Conservation (phyloP, 2,113 vertebrate genomes). For the Cyphomyrus discorhynchus region DNA sequence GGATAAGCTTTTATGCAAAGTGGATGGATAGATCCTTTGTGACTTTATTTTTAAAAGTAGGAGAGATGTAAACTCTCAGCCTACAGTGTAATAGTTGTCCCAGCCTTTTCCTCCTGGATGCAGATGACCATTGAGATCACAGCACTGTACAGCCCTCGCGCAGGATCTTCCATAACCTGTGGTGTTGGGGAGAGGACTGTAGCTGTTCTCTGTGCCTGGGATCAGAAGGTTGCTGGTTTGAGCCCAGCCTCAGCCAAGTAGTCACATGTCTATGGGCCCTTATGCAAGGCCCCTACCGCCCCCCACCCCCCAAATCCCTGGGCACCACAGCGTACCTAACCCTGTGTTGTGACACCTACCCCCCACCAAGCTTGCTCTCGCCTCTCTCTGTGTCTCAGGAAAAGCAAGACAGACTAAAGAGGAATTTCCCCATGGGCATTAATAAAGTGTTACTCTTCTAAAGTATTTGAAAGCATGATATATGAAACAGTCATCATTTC, state of each 20-base stretch:
- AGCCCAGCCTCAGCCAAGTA: not conserved
- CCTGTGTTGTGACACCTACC: not conserved
- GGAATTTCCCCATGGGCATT: not conserved
- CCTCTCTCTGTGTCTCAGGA: not conserved
- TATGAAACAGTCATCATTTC: not conserved
- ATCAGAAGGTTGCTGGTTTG: not conserved
- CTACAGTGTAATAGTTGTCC: not conserved
- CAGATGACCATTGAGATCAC: not conserved
- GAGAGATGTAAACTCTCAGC: not conserved
- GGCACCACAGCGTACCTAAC: not conserved
- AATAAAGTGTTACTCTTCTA: not conserved
- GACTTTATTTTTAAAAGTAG: not conserved
- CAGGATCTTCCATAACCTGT: not conserved
- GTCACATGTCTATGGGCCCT: not conserved
- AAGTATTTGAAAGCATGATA: not conserved
- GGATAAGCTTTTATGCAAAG: not conserved
- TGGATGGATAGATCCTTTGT: not conserved
- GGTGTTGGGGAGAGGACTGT: not conserved
- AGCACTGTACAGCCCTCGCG: not conserved
- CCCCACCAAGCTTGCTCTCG: not conserved
- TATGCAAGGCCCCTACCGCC: too few relatives aligned
- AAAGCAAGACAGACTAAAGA: not conserved
- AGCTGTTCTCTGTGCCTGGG: not conserved
- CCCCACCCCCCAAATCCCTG: too few relatives aligned
- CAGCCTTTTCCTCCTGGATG: not conserved